A percentile compares a stretch with the other conserved stretches of the same genome.
Evolutionary conservation across 2,888 invertebrate species (phyloP).

Genomic region (Calephelis perditalis): DNA sequence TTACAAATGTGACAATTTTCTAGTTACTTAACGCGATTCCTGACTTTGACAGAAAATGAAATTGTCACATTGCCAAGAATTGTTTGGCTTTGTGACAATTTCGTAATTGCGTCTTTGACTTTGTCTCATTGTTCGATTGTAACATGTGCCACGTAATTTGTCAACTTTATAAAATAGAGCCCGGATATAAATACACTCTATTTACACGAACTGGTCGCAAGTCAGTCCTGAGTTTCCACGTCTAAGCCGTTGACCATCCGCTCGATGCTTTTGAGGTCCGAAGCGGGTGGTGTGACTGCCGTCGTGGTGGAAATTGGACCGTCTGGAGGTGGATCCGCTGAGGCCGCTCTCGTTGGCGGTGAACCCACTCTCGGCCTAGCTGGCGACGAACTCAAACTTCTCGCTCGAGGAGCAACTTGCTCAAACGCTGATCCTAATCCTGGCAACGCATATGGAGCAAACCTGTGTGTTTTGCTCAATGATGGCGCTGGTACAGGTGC

Average conservation of each 20-base stretch:
- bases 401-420: slow-evolving; percentile 88
- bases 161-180: slow-evolving; percentile 25
- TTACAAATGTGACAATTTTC: too few relatives aligned
- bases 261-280: slow-evolving; percentile 96
- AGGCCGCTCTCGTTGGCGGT: slow-evolving; percentile 69
- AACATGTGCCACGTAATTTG: too few relatives aligned
- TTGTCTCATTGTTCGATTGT: too few relatives aligned
- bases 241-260: slow-evolving; percentile 98
- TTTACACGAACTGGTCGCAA: slow-evolving; percentile 48
- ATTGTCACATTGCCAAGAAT: too few relatives aligned
- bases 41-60: too few relatives aligned
- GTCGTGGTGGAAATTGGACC: slow-evolving; percentile 73
- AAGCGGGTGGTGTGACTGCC: slow-evolving; percentile 80
- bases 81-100: too few relatives aligned
- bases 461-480: slow-evolving; percentile 84
- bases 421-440: slow-evolving; percentile 91
- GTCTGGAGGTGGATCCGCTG: slow-evolving; percentile 73
- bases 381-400: slow-evolving; percentile 81
- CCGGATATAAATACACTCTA: slow-evolving; percentile 70
- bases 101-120: too few relatives aligned
- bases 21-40: too few relatives aligned
- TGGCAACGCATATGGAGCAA: slow-evolving; percentile 93
- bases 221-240: slow-evolving; percentile 84
- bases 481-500: slow-evolving; percentile 82
- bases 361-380: slow-evolving; percentile 61